phyloP scores from a whole-genome alignment of 2,888 invertebrate species.

The Minunthozetes semirufus region DNA sequence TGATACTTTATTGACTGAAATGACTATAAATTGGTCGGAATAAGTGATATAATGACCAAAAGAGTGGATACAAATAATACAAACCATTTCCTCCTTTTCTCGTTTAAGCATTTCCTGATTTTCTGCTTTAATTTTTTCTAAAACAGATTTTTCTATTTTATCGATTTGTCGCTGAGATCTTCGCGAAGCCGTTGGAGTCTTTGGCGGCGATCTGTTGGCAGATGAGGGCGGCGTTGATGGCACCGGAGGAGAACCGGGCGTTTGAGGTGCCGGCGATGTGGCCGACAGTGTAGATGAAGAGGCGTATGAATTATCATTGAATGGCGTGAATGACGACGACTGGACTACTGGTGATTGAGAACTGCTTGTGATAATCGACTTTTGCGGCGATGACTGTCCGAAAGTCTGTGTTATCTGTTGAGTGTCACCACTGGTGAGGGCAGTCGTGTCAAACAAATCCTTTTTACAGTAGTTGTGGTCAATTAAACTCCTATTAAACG shows the following conservation, averaged over 20 bases:
- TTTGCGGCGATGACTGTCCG: neutral
- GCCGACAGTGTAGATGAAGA: neutral
- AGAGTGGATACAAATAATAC: neutral
- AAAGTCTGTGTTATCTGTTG: no score
- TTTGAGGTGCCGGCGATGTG: neutral
- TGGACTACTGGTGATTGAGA: neutral
- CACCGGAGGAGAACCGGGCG: neutral
- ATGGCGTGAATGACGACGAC: neutral
- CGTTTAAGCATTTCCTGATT: conserved; percentile 46
- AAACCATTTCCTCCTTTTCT: conserved; percentile 45
- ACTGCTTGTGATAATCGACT: neutral
- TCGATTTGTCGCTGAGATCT: conserved; percentile 48
- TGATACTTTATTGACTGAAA: neutral
- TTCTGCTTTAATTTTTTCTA: conserved; percentile 47
- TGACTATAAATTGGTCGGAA: neutral
- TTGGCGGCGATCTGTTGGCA: neutral
- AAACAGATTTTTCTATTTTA: conserved; percentile 46
- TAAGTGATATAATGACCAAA: neutral
- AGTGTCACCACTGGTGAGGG: no score
- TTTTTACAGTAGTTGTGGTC: conserved; percentile 8
- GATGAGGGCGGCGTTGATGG: neutral
- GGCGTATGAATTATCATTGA: neutral
- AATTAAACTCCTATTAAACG: neutral
- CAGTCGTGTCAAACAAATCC: neutral
- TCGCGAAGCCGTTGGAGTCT: conserved; percentile 40